These are phyloP conservation scores for Ptychoptera albimana DNA, from an alignment of 2,888 invertebrate genomes.

Conservation along the genomic window DNA sequence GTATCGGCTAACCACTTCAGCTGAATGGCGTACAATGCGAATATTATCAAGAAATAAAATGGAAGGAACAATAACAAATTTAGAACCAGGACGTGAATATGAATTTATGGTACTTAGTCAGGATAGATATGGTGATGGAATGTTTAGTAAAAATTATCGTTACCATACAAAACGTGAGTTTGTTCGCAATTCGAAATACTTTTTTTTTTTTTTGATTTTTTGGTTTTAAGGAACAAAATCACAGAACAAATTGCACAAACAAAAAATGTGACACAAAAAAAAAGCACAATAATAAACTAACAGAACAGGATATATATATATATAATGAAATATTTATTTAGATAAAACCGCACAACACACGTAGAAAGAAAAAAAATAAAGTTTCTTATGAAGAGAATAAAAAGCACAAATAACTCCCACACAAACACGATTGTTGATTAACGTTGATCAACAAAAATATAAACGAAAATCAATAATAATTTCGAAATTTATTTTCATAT, in stretches of 20 bases:
- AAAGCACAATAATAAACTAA: constrained; percentile 5
- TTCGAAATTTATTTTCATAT: background rate
- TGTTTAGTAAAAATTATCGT: constrained; percentile 71
- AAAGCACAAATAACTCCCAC: too few species aligned
- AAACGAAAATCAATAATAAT: too few species aligned
- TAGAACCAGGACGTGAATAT: constrained; percentile 62
- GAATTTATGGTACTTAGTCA: constrained; percentile 83
- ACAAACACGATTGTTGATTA: too few species aligned
- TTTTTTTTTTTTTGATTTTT: background rate
- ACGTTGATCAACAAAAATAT: too few species aligned
- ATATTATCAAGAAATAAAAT: constrained; percentile 55
- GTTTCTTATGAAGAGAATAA: too few species aligned
- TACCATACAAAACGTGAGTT: constrained; percentile 47
- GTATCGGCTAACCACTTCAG: constrained; percentile 59
- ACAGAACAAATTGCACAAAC: constrained; percentile 4
- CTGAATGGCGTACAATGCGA: constrained; percentile 72
- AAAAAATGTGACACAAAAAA: constrained; percentile 8
- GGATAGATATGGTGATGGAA: constrained; percentile 74
- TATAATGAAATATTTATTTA: too few species aligned
- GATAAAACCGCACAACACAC: too few species aligned
- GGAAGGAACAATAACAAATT: constrained; percentile 60
- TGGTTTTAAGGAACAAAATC: constrained; percentile 11
- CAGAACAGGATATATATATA: too few species aligned
- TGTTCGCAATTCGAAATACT: background rate
- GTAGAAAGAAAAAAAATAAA: too few species aligned